Base-by-base conservation (phyloP, 1,140 invertebrate species). In the Daktulosphaira vitifoliae region DNA sequence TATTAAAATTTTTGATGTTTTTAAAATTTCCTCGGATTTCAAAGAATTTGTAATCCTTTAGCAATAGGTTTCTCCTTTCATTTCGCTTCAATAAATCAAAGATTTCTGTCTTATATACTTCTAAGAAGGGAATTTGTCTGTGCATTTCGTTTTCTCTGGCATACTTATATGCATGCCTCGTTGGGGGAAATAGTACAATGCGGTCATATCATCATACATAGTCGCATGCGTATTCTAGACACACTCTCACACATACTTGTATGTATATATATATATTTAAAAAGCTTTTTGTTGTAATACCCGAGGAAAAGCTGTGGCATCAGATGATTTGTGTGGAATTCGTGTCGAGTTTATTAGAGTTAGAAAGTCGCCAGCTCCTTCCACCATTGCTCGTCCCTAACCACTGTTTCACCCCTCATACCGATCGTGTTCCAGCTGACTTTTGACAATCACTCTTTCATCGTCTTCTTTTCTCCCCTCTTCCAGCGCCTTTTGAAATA, bases 311-410 rank as follows among this genome's bases (percentile, higher is more conserved):
- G 54, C 54, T 62, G 54, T 15, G 9, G 7, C 39, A 4, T 16
- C 11, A 39, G 54, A 62, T 62, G 54, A 62, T 62, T 62, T 62
- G 54, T 62, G 54, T 62, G 54, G 54, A 62, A 62, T 62, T 62
- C 54, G 54, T 62, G 54, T 62, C 54, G 54, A 39, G 54, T 62
- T 62, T 62, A 62, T 62, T 62, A 62, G 54, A 62, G 54, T 46
- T 33, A 33, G 29, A 33, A 11, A 33, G 29, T 33, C 54, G 20
- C 8, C 39, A 44, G 38, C 29, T 5, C 29, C 29, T 6, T 33
- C 29, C 29, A 6, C 29, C 29, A n/a, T n/a, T n/a, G 5, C 29
- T 11, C 11, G 11, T 33, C 29, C 29, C 29, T 33, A 11, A 11
- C 29, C 29, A 33, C 5, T 33, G 29, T 33, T 33, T 33, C 29